Conservation (phyloP, 2,888 invertebrate species). For the Lepidonotus clava region DNA sequence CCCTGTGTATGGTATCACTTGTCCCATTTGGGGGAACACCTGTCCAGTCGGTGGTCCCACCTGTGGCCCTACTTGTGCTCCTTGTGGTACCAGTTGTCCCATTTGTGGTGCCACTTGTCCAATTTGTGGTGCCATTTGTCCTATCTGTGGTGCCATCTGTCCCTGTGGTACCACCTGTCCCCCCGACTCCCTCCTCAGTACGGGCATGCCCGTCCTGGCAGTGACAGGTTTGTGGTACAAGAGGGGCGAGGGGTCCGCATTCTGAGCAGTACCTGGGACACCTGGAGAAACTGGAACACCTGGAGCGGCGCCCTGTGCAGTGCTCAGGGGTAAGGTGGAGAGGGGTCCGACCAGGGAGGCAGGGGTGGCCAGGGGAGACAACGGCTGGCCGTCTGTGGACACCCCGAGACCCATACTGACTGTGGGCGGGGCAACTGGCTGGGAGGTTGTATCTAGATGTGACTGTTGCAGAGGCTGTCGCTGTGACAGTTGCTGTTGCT, state of each 20-base stretch:
- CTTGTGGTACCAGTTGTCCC: not conserved
- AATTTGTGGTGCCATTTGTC: too few species aligned
- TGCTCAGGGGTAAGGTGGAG: not conserved
- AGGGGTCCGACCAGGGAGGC: too few species aligned
- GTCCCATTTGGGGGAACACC: not conserved
- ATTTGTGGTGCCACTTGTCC: not conserved
- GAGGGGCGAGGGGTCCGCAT: not conserved
- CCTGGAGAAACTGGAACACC: not conserved
- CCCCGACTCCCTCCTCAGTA: not conserved
- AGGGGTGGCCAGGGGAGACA: not conserved
- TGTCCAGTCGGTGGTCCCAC: not conserved
- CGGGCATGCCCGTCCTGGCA: not conserved
- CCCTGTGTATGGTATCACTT: not conserved
- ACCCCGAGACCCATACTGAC: not conserved
- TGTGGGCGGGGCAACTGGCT: too few species aligned
- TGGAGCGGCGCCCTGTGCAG: not conserved
- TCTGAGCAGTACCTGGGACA: not conserved
- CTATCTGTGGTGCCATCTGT: not conserved
- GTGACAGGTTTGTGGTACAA: not conserved
- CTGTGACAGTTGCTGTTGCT: too few species aligned
- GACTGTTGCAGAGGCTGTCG: too few species aligned
- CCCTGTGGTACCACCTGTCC: not conserved
- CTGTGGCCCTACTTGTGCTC: not conserved
- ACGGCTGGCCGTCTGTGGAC: not conserved
- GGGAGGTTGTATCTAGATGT: too few species aligned